These are phyloP conservation scores for Dicerorhinus sumatrensis DNA, from an alignment of 2,113 vertebrate genomes.

Conservation along the genomic window DNA sequence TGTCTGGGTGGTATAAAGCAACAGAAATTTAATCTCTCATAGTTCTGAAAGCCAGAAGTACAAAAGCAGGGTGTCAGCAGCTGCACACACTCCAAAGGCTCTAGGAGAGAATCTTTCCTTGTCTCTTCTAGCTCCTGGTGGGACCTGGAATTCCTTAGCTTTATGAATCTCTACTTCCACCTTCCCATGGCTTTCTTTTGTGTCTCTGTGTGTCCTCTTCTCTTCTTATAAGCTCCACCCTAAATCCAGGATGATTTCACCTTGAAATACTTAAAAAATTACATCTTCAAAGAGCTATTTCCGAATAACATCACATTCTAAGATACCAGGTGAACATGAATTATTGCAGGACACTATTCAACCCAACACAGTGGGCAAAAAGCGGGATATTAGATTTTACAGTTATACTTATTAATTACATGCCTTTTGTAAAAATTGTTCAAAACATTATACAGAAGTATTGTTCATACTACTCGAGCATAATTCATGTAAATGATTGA, in stretches of 20 bases:
- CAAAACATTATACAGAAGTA: conserved; percentile 52
- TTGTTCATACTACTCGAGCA: conserved; percentile 59
- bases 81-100: neutral
- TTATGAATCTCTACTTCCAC: neutral
- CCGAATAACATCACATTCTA: neutral
- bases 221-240: neutral
- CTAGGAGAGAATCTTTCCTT: neutral
- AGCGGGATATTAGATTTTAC: conserved; percentile 42
- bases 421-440: conserved; percentile 50
- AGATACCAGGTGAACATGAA: neutral
- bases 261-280: neutral
- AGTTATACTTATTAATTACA: conserved; percentile 49
- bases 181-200: no score
- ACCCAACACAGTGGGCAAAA: conserved; percentile 3
- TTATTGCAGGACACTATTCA: neutral
- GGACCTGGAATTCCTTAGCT: neutral
- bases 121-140: neutral
- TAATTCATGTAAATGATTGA: conserved; percentile 68
- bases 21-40: neutral
- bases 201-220: neutral
- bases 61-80: no score
- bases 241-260: neutral
- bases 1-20: neutral
- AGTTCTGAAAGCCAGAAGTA: neutral
- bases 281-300: neutral